Evolutionary conservation across 92 coral and sea anemone species (phyloP).

Genomic region (Chrysogorgia sp.): DNA sequence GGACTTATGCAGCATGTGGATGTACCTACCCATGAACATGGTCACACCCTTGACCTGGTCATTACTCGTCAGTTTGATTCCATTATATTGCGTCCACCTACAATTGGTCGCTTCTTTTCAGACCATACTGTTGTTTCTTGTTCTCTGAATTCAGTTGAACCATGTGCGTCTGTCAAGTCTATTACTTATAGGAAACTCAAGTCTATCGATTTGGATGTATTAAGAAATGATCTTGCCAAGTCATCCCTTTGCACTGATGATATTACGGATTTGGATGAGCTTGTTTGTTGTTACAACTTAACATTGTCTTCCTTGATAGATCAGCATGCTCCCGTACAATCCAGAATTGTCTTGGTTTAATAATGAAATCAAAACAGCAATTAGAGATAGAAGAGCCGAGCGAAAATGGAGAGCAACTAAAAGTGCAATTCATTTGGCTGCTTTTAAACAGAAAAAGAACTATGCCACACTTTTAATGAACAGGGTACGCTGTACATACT

Average conservation of each 20-base stretch:
- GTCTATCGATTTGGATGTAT: slow-evolving; percentile 39
- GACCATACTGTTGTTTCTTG: slow-evolving; percentile 57
- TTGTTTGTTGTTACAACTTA: slow-evolving; percentile 55
- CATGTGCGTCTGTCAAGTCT: slow-evolving; percentile 47
- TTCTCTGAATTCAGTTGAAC: slow-evolving; percentile 55
- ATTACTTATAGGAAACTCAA: slow-evolving; percentile 57
- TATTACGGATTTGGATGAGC: slow-evolving; percentile 45
- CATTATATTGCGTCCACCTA: slow-evolving; percentile 23
- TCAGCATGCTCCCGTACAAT: slow-evolving; percentile 45
- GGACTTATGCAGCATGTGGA: slow-evolving; percentile 36
- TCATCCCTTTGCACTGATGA: slow-evolving; percentile 43
- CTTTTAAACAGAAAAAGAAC: slow-evolving; percentile 58
- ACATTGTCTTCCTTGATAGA: slow-evolving; percentile 57
- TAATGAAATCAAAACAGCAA: slow-evolving; percentile 43
- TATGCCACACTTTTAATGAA: slow-evolving; percentile 61
- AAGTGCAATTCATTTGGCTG: slow-evolving; percentile 45
- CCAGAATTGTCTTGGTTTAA: slow-evolving; percentile 58
- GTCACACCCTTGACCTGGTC: slow-evolving; percentile 51
- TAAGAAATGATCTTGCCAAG: slow-evolving; percentile 52
- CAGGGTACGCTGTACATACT: slow-evolving; percentile 50
- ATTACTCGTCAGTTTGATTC: slow-evolving; percentile 54
- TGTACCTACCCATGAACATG: slow-evolving; percentile 14
- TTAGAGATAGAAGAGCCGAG: slow-evolving; percentile 60
- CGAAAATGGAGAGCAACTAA: slow-evolving; percentile 63
- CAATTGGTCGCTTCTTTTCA: slow-evolving; percentile 54